phyloP scores from a whole-genome alignment of 1,140 invertebrate species.

The Tribolium castaneum region DNA sequence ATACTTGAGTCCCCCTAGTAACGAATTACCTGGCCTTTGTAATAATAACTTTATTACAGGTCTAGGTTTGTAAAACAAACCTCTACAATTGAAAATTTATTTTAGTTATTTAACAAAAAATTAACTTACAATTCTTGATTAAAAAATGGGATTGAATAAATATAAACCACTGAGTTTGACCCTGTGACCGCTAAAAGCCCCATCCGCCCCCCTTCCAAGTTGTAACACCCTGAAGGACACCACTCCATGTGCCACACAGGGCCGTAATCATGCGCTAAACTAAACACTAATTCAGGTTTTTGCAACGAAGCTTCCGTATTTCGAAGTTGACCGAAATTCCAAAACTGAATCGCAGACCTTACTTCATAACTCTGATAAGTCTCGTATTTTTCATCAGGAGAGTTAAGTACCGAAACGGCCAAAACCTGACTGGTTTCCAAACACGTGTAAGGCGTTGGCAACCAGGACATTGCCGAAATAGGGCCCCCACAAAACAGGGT shows the following conservation, averaged over 20 bases:
- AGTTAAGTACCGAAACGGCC: slow-evolving; percentile 67
- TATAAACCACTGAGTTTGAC: slow-evolving; percentile 71
- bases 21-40: slow-evolving; percentile 16
- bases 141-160: slow-evolving; percentile 69
- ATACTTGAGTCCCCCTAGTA: slow-evolving; percentile 43
- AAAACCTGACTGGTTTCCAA: slow-evolving; percentile 66
- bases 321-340: slow-evolving; percentile 67
- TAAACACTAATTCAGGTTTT: slow-evolving; percentile 65
- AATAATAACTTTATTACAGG: slow-evolving; percentile 58
- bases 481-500: slow-evolving; percentile 74
- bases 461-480: slow-evolving; percentile 70
- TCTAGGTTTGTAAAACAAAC: slow-evolving; percentile 57
- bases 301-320: slow-evolving; percentile 53
- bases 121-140: slow-evolving; percentile 45
- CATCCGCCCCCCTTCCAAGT: slow-evolving; percentile 65
- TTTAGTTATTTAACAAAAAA: not conserved
- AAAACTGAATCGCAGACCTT: slow-evolving; percentile 70
- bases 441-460: slow-evolving; percentile 63
- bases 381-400: slow-evolving; percentile 64
- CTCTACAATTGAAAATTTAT: slow-evolving; percentile 44
- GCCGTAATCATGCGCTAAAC: slow-evolving; percentile 74
- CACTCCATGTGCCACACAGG: slow-evolving; percentile 77
- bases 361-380: slow-evolving; percentile 62
- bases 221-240: slow-evolving; percentile 79
- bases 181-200: slow-evolving; percentile 78